These are phyloP conservation scores for Chironomus striatipennis DNA, from an alignment of 1,140 invertebrate genomes.

Conservation along the genomic window DNA sequence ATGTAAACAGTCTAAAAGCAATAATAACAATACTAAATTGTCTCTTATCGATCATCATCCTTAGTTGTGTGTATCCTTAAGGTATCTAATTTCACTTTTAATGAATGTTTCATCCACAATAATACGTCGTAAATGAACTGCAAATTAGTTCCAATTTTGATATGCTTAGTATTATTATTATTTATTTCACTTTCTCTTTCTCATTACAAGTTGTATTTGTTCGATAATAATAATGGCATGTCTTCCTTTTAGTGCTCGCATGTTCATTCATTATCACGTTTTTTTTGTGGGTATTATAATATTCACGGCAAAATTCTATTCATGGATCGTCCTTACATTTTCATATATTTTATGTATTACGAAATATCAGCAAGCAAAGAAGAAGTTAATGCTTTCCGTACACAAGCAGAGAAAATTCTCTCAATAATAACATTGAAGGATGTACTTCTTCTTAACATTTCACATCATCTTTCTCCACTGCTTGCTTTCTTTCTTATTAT, in stretches of 20 bases:
- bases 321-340: no score
- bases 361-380: no score
- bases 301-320: background rate
- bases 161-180: background rate
- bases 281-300: background rate
- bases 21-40: background rate
- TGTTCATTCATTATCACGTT: background rate
- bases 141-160: background rate
- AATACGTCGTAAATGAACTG: background rate
- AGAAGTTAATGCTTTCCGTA: no score
- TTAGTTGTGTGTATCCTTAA: background rate
- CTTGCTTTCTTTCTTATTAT: background rate
- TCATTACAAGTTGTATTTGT: background rate
- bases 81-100: background rate
- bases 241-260: background rate
- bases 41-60: constrained; percentile 1
- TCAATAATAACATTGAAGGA: background rate
- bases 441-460: background rate
- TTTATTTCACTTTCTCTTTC: constrained; percentile 1
- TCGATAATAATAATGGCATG: background rate
- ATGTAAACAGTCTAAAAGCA: constrained; percentile 13
- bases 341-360: no score
- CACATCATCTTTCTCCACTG: background rate
- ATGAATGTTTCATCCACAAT: background rate
- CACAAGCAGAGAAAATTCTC: background rate